Evolutionary conservation across 2,888 invertebrate genomes (phyloP).

Genomic region (Leptopilina syphax): DNA sequence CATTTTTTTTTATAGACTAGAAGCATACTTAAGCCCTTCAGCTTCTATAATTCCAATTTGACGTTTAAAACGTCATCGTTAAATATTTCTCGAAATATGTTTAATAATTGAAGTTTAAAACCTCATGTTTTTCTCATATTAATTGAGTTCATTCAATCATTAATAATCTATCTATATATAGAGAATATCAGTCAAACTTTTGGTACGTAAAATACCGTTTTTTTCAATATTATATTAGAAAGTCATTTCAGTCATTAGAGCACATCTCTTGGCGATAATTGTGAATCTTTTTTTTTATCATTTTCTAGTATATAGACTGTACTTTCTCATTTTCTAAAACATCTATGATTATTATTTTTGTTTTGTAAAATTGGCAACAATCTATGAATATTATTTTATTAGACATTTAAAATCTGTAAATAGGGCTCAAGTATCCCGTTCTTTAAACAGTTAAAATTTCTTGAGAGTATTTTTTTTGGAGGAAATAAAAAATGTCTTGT

Average conservation of each 20-base stretch:
- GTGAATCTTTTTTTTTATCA: background rate
- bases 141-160: background rate
- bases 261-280: background rate
- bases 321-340: slow-evolving; percentile 29
- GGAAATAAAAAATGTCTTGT: background rate
- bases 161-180: background rate
- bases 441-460: background rate
- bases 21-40: slow-evolving; percentile 40
- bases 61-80: slow-evolving; percentile 10
- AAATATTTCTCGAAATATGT: slow-evolving; percentile 19
- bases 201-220: slow-evolving; percentile 7
- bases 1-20: slow-evolving; percentile 48
- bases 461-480: background rate
- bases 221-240: slow-evolving; percentile 5
- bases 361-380: background rate
- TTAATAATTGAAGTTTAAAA: slow-evolving; percentile 13
- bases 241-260: background rate
- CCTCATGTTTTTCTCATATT: background rate
- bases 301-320: background rate
- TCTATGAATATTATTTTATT: background rate
- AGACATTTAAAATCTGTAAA: background rate
- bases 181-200: slow-evolving; percentile 22
- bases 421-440: slow-evolving; percentile 35
- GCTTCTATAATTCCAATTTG: background rate
- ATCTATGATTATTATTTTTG: background rate